These are phyloP conservation scores for Conops quadrifasciatus DNA, from an alignment of 2,888 invertebrate genomes.

Conservation along the genomic window DNA sequence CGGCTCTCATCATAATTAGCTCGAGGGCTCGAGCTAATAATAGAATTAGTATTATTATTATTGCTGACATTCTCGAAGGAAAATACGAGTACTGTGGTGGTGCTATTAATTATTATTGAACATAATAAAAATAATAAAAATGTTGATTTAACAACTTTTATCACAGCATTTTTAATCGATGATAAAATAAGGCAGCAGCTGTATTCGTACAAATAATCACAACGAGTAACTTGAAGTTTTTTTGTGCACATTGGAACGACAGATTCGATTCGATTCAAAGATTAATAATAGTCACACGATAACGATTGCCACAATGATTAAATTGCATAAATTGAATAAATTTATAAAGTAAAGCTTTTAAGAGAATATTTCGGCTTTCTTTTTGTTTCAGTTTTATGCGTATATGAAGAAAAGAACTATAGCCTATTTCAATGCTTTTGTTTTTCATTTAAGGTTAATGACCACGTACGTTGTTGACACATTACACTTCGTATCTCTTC, in stretches of 20 bases:
- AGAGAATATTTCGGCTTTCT: no score
- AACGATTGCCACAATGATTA: conserved; percentile 8
- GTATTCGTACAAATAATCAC: background rate
- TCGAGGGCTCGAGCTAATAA: background rate
- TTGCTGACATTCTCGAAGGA: background rate
- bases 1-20: background rate
- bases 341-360: background rate
- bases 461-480: no score
- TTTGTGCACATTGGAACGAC: background rate
- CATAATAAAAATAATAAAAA: conserved; percentile 14
- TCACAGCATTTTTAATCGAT: background rate
- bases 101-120: background rate
- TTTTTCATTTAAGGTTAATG: background rate
- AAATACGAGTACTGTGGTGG: background rate
- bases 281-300: no score
- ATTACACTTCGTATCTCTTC: no score
- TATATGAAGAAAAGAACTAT: no score
- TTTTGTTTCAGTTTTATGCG: no score
- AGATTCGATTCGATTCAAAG: background rate
- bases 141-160: background rate
- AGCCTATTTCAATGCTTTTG: no score
- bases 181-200: background rate
- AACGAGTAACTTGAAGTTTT: background rate
- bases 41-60: background rate
- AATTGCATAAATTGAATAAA: conserved; percentile 2